Percentiles rank a stretch among this genome's conserved stretches.
These are phyloP conservation scores for Hymenopus coronatus DNA, from an alignment of 2,888 invertebrate genomes.

Conservation along the genomic window DNA sequence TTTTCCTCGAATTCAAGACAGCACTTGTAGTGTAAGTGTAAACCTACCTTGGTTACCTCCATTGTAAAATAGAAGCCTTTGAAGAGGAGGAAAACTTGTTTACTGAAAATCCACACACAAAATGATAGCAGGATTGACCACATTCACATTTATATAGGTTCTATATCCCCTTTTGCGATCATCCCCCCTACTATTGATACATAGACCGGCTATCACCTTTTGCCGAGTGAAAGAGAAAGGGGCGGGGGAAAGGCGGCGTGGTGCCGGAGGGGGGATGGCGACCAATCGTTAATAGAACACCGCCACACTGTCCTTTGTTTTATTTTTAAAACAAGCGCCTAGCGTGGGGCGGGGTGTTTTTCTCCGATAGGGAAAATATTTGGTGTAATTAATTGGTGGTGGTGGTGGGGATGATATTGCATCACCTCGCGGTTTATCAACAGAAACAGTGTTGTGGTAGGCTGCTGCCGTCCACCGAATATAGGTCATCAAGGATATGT, in stretches of 20 bases:
- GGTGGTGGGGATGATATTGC: not conserved
- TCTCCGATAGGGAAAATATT: not conserved
- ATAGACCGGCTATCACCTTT: not conserved
- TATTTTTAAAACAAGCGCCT: not conserved
- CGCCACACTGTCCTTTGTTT: not conserved
- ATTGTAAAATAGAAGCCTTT: not conserved
- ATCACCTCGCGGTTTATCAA: not conserved
- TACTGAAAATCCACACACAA: conserved; percentile 14
- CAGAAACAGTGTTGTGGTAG: not conserved
- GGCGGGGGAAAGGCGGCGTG: not conserved
- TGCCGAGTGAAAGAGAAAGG: not conserved
- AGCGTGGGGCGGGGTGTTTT: not conserved
- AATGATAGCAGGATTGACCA: not conserved
- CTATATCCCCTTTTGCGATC: conserved; percentile 2
- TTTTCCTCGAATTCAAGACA: not conserved
- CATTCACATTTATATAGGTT: conserved; percentile 8
- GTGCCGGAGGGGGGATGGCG: not conserved
- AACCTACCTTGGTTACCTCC: not conserved
- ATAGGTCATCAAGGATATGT: not conserved
- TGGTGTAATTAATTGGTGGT: not conserved
- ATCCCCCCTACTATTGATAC: not conserved
- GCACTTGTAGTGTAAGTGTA: not conserved
- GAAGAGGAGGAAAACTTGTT: not conserved
- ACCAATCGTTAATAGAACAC: not conserved
- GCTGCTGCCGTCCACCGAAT: not conserved